Conservation (phyloP, 2,888 invertebrate species). For the Drosophila kambysellisi region DNA sequence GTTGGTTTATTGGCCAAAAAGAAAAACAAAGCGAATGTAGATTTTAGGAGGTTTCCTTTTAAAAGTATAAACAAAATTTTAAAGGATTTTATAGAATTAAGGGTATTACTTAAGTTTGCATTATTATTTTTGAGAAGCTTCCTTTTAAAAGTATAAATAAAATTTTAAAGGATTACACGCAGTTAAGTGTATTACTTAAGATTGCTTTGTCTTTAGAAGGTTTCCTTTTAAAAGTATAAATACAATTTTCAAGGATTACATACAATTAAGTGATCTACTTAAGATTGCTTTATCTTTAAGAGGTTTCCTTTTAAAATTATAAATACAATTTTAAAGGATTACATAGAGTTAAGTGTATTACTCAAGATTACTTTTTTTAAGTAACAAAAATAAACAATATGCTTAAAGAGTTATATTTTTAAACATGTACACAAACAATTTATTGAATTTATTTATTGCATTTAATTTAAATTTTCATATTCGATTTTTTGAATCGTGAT, state of each 20-base stretch:
- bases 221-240: neutral
- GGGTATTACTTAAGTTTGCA: neutral
- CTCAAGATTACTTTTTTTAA: neutral
- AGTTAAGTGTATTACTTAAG: neutral
- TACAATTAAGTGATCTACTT: neutral
- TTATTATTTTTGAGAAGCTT: neutral
- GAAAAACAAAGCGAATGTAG: neutral
- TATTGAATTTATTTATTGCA: neutral
- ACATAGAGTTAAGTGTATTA: neutral
- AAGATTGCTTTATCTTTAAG: neutral
- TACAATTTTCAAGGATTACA: neutral
- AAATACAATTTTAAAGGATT: neutral
- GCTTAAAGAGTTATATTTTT: neutral
- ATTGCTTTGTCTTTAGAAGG: no score
- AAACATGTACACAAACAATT: neutral
- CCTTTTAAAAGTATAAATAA: neutral
- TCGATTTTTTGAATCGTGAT: neutral
- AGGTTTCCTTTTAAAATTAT: neutral
- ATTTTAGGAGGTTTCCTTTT: neutral
- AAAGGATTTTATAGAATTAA: neutral
- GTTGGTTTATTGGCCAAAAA: constrained; percentile 6
- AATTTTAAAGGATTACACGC: neutral
- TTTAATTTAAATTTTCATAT: neutral
- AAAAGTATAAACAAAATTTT: neutral
- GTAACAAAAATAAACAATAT: neutral